phyloP scores from a whole-genome alignment of 53 echinoderm and acorn worm species.

The Astropecten irregularis region DNA sequence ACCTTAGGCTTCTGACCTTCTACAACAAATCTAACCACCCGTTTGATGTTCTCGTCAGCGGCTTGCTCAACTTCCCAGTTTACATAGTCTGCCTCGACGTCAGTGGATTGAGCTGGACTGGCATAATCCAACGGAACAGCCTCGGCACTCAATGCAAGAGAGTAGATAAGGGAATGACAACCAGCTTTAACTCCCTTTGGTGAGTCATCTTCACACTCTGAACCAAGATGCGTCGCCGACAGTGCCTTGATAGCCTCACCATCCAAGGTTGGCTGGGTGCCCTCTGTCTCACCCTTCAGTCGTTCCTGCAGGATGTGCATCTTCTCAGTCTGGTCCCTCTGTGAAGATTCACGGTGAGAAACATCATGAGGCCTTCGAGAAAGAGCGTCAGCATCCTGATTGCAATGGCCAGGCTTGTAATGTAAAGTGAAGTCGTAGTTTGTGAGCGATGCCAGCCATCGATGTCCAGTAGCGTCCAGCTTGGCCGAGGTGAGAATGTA shows the following conservation, averaged over 20 bases:
- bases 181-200: no score
- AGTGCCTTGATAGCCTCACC: conserved; percentile 19
- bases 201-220: not conserved
- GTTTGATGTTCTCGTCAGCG: not conserved
- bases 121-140: not conserved
- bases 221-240: not conserved
- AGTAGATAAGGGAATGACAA: not conserved
- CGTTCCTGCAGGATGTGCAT: not conserved
- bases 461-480: conserved; percentile 60
- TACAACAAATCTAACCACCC: not conserved
- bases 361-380: no score
- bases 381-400: conserved; percentile 58
- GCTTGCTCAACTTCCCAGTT: conserved; percentile 37
- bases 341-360: no score
- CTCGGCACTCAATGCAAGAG: conserved; percentile 4
- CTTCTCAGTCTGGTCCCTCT: no score
- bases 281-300: not conserved
- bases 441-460: conserved; percentile 64
- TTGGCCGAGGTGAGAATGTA: conserved; percentile 50
- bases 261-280: not conserved
- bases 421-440: conserved; percentile 35
- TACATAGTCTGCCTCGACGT: not conserved
- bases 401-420: conserved; percentile 4
- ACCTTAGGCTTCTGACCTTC: not conserved
- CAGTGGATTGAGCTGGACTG: not conserved